Percentiles rank a stretch among this genome's conserved stretches.
phyloP scores from a whole-genome alignment of 2,113 vertebrate genomes.

The Heteronetta atricapilla region DNA sequence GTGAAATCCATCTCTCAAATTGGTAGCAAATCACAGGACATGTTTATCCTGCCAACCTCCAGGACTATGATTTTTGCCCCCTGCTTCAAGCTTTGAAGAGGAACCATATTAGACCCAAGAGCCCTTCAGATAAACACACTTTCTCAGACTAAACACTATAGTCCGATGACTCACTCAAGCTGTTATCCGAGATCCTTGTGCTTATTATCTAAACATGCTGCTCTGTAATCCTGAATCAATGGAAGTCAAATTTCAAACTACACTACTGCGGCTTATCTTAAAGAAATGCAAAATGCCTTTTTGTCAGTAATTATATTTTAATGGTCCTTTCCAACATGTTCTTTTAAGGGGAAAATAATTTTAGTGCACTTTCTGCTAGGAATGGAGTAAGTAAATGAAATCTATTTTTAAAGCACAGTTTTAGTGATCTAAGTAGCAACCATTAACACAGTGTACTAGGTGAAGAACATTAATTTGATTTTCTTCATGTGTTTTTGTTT shows the following conservation, averaged over 20 bases:
- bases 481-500: neutral
- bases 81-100: conserved; percentile 62
- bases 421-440: neutral
- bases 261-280: conserved; percentile 43
- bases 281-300: conserved; percentile 59
- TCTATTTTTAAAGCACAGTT: neutral
- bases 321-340: conserved; percentile 32
- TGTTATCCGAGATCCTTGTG: conserved; percentile 49
- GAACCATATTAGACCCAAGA: conserved; percentile 46
- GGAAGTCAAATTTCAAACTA: conserved; percentile 42
- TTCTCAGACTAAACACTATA: conserved; percentile 35
- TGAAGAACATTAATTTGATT: neutral
- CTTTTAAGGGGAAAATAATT: conserved; percentile 53
- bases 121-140: conserved; percentile 55
- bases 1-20: conserved; percentile 45
- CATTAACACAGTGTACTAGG: neutral
- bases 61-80: conserved; percentile 41
- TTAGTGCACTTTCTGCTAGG: neutral
- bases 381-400: neutral
- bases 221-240: conserved; percentile 64
- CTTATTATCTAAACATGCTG: conserved; percentile 54
- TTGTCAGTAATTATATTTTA: conserved; percentile 70
- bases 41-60: conserved; percentile 55
- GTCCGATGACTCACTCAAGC: conserved; percentile 15
- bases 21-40: conserved; percentile 59